Evolutionary conservation across 2,113 vertebrate genomes (phyloP).

Genomic region (Lasiurus borealis): DNA sequence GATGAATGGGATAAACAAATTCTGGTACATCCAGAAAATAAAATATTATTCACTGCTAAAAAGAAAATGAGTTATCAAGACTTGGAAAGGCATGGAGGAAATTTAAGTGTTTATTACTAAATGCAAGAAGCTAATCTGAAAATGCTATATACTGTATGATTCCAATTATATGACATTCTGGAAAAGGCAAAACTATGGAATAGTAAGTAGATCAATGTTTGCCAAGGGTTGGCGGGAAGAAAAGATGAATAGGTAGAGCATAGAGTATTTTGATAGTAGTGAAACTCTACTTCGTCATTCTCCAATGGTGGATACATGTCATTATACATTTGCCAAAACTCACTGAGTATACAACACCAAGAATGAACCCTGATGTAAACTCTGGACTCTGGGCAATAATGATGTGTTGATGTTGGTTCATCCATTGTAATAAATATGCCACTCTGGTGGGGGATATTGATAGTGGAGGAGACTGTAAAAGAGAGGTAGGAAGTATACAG

Average conservation of each 20-base stretch:
- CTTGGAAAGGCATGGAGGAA: background rate
- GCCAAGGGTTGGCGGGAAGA: background rate
- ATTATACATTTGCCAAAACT: background rate
- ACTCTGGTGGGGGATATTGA: background rate
- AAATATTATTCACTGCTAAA: background rate
- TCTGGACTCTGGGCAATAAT: background rate
- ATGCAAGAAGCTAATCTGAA: background rate
- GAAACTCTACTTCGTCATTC: background rate
- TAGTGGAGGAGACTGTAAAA: background rate
- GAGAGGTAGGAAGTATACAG: background rate
- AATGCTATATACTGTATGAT: background rate
- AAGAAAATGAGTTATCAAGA: background rate
- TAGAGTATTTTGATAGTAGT: background rate
- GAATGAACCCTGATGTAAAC: background rate
- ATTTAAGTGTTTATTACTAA: background rate
- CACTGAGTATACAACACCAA: background rate
- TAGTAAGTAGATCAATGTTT: background rate
- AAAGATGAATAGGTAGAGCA: background rate
- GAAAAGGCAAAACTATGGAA: background rate
- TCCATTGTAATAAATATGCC: background rate
- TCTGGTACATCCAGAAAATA: background rate
- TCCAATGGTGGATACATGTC: background rate
- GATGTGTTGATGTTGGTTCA: background rate
- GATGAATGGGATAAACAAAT: background rate
- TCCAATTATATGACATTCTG: background rate